phyloP scores from a whole-genome alignment of 2,888 invertebrate genomes.

The Acrobasis repandana region DNA sequence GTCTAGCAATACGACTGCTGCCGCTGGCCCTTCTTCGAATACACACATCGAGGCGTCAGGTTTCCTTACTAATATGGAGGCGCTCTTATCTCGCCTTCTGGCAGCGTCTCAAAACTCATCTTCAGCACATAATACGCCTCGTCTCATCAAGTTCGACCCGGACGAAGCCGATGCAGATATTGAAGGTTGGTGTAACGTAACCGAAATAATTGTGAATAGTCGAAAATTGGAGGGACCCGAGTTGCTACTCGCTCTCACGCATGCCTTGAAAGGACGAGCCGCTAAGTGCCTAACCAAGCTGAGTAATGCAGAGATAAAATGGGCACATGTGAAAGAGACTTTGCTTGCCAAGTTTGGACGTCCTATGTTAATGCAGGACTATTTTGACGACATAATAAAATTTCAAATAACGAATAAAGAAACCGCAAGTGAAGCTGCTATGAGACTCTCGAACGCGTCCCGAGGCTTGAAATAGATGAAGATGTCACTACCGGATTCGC shows the following conservation, averaged over 20 bases:
- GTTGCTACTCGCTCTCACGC: background rate
- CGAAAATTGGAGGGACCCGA: too few relatives aligned
- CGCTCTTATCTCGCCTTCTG: too few relatives aligned
- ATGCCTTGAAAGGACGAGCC: background rate
- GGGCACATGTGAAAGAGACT: background rate
- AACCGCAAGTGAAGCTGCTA: conserved; percentile 29
- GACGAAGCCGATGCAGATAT: too few relatives aligned
- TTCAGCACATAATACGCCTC: too few relatives aligned
- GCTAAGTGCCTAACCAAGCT: background rate
- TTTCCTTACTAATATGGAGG: too few relatives aligned
- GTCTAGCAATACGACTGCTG: too few relatives aligned
- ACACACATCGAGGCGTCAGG: too few relatives aligned
- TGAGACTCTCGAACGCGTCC: conserved; percentile 35
- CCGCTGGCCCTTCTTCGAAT: too few relatives aligned
- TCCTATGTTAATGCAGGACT: conserved; percentile 42
- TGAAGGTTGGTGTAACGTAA: too few relatives aligned
- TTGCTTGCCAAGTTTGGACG: background rate
- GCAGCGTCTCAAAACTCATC: too few relatives aligned
- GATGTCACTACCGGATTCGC: conserved; percentile 31
- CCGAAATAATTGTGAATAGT: too few relatives aligned
- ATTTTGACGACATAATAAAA: conserved; percentile 32
- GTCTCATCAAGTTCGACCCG: too few relatives aligned
- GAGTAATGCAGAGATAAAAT: background rate
- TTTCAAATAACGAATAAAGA: background rate
- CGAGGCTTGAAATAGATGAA: conserved; percentile 26